Evolutionary conservation across 2,797 vertebrate genomes (phyloP).

Genomic region (Clarias laeviceps): DNA sequence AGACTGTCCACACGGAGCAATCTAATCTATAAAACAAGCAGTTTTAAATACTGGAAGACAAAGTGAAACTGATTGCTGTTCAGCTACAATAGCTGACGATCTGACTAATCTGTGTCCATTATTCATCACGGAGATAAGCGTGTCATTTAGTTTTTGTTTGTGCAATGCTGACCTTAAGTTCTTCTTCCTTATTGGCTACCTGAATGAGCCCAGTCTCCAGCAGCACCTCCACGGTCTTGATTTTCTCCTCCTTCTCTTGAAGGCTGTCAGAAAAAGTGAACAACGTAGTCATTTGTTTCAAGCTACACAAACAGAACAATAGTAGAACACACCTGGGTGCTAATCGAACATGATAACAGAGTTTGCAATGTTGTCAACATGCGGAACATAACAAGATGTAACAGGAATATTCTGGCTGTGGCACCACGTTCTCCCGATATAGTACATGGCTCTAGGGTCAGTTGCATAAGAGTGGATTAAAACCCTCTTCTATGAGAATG

Average conservation of each 20-base stretch:
- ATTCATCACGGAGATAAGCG: neutral
- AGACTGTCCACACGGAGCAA: neutral
- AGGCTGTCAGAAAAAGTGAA: slow-evolving; percentile 69
- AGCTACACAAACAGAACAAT: neutral
- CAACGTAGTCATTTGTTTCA: neutral
- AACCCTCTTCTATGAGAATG: neutral
- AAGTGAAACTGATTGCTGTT: no score
- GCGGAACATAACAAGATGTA: neutral
- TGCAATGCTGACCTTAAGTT: slow-evolving; percentile 81
- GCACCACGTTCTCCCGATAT: neutral
- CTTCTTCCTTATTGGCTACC: slow-evolving; percentile 93
- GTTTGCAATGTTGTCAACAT: neutral
- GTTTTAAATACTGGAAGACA: neutral
- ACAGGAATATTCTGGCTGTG: neutral
- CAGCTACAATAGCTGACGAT: neutral
- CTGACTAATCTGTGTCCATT: neutral
- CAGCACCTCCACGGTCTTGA: slow-evolving; percentile 90
- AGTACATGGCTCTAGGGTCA: neutral
- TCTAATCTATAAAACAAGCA: neutral
- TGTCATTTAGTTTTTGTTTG: neutral
- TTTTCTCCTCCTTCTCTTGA: slow-evolving; percentile 90
- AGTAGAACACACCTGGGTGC: neutral
- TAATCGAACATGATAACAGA: neutral
- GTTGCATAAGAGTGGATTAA: slow-evolving; percentile 15
- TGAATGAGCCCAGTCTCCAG: slow-evolving; percentile 92